Conservation (phyloP, 2,113 vertebrate genomes). For the Pogona vitticeps region DNA sequence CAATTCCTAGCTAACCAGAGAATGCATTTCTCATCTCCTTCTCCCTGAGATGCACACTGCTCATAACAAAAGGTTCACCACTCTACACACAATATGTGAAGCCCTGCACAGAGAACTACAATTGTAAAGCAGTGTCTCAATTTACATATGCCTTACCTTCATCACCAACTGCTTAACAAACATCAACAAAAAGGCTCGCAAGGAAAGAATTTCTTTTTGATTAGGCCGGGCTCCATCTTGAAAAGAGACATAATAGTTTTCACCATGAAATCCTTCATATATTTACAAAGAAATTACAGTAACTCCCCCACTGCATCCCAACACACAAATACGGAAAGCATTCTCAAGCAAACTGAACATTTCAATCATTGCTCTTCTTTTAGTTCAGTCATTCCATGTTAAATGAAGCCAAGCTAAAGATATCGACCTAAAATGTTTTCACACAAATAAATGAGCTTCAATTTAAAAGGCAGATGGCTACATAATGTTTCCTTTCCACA, state of each 20-base stretch:
- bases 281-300: background rate
- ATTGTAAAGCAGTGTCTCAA: background rate
- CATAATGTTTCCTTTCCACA: background rate
- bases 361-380: background rate
- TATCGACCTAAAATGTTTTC: background rate
- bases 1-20: background rate
- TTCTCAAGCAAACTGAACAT: background rate
- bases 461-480: background rate
- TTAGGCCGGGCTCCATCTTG: constrained; percentile 92
- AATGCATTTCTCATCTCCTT: background rate
- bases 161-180: constrained; percentile 97
- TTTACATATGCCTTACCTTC: constrained; percentile 81
- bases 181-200: constrained; percentile 91
- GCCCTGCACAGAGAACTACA: background rate
- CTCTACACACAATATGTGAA: background rate
- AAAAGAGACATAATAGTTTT: constrained; percentile 17
- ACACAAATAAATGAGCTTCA: background rate
- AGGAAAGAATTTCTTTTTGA: constrained; percentile 89
- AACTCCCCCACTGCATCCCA: background rate
- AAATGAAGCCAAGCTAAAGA: background rate
- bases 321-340: background rate
- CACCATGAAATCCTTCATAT: background rate
- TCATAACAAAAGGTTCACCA: background rate
- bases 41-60: background rate
- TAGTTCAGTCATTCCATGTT: background rate